phyloP scores from a whole-genome alignment of 2,888 invertebrate species.

The Pollenia angustigena region DNA sequence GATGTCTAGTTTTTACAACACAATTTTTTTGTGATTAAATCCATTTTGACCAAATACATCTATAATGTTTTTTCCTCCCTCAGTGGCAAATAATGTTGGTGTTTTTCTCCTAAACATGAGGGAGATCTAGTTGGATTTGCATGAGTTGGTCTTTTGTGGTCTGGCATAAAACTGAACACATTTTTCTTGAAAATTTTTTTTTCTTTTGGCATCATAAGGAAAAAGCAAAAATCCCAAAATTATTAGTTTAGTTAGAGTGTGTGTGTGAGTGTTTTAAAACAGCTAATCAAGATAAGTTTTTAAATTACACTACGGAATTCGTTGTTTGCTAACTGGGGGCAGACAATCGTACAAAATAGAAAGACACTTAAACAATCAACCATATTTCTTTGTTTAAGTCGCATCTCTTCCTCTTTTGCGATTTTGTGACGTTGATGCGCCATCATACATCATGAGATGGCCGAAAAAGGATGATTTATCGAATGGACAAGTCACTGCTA shows the following conservation, averaged over 20 bases:
- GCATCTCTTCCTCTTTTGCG: not conserved
- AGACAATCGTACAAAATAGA: not conserved
- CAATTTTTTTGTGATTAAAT: not conserved
- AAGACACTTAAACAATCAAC: not conserved
- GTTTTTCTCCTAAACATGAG: conserved; percentile 19
- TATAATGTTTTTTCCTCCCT: not conserved
- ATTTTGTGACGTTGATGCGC: conserved; percentile 25
- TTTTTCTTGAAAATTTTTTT: conserved; percentile 14
- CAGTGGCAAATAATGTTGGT: not conserved
- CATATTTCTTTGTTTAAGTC: conserved; percentile 9
- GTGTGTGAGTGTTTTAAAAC: not conserved
- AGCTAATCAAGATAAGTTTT: conserved; percentile 51
- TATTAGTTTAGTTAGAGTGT: conserved; percentile 9
- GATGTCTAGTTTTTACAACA: conserved; percentile 1
- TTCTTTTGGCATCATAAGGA: not conserved
- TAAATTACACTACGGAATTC: conserved; percentile 27
- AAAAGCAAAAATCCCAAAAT: not conserved
- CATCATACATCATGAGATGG: conserved; percentile 50
- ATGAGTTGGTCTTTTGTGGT: not conserved
- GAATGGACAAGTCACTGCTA: not conserved
- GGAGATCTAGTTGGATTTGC: conserved; percentile 32
- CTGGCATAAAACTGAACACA: not conserved
- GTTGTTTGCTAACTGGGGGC: conserved; percentile 1
- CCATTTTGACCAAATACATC: conserved; percentile 17
- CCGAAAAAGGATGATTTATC: conserved; percentile 56